Conservation (phyloP, 2,888 invertebrate genomes). For the Cyrtodaria siliqua region DNA sequence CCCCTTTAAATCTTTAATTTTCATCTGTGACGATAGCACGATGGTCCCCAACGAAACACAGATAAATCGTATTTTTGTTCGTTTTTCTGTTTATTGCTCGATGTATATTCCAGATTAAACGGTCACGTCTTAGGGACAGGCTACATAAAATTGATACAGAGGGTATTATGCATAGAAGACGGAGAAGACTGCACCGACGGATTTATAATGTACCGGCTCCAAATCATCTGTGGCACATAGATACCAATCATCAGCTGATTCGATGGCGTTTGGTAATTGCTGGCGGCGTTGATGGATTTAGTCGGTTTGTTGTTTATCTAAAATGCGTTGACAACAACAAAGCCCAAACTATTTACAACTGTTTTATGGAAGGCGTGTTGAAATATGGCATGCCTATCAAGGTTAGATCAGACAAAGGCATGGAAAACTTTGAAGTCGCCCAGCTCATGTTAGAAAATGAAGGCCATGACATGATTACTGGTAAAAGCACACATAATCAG, state of each 20-base stretch:
- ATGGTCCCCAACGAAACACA: too few species aligned
- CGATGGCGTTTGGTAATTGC: slow-evolving; percentile 51
- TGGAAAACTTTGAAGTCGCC: slow-evolving; percentile 38
- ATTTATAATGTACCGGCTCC: slow-evolving; percentile 27
- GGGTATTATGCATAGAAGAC: slow-evolving; percentile 26
- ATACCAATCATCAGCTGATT: slow-evolving; percentile 56
- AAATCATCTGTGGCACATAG: slow-evolving; percentile 55
- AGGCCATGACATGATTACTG: slow-evolving; percentile 40
- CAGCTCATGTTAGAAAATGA: slow-evolving; percentile 35
- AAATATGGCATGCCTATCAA: slow-evolving; percentile 22
- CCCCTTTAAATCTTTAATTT: too few species aligned
- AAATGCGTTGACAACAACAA: slow-evolving; percentile 47
- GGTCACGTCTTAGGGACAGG: too few species aligned
- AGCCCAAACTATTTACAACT: slow-evolving; percentile 35
- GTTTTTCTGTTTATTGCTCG: too few species aligned
- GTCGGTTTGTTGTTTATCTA: slow-evolving; percentile 32
- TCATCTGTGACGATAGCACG: too few species aligned
- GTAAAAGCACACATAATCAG: slow-evolving; percentile 36
- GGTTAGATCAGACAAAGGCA: slow-evolving; percentile 41
- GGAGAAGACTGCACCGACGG: slow-evolving; percentile 27
- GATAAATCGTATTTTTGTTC: too few species aligned
- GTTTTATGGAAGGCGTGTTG: too few species aligned
- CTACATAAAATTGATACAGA: slow-evolving; percentile 17
- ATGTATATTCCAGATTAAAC: too few species aligned
- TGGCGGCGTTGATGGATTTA: slow-evolving; percentile 57